Conservation (phyloP, 2,113 vertebrate species). For the Spea bombifrons region DNA sequence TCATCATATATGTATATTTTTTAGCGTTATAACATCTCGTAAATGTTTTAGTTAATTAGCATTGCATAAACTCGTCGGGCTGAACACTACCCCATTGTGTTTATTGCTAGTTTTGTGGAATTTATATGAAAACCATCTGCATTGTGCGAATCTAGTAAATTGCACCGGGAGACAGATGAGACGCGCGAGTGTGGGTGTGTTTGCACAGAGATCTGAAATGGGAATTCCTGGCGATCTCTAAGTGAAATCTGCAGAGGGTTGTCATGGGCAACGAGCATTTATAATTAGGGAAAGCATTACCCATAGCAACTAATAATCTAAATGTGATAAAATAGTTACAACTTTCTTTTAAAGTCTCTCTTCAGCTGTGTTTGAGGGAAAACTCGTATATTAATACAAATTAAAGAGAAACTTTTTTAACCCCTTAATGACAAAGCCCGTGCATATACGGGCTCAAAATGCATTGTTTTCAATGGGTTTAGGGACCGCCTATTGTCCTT, state of each 20-base stretch:
- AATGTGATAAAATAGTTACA: background rate
- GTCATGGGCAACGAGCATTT: slow-evolving; percentile 19
- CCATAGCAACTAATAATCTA: slow-evolving; percentile 33
- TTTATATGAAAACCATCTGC: background rate
- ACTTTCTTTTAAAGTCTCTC: background rate
- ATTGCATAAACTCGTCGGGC: background rate
- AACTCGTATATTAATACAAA: too few species aligned
- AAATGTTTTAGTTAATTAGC: slow-evolving; percentile 7
- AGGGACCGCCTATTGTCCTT: too few species aligned
- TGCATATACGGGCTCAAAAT: too few species aligned
- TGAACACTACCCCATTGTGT: background rate
- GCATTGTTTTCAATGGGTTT: too few species aligned
- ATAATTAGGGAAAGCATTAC: slow-evolving; percentile 13
- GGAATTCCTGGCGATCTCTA: slow-evolving; percentile 6
- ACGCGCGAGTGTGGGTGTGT: slow-evolving; percentile 1
- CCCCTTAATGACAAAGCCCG: too few species aligned
- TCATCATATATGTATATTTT: background rate
- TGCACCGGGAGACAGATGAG: background rate
- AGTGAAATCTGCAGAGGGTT: slow-evolving; percentile 15
- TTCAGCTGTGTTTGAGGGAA: background rate
- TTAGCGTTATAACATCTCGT: background rate
- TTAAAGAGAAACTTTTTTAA: too few species aligned
- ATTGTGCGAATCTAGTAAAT: background rate
- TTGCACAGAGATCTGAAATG: slow-evolving; percentile 4
- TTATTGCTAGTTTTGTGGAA: background rate